Evolutionary conservation across 2,797 vertebrate species (phyloP).

Genomic region (Micropoecilia bifurca): DNA sequence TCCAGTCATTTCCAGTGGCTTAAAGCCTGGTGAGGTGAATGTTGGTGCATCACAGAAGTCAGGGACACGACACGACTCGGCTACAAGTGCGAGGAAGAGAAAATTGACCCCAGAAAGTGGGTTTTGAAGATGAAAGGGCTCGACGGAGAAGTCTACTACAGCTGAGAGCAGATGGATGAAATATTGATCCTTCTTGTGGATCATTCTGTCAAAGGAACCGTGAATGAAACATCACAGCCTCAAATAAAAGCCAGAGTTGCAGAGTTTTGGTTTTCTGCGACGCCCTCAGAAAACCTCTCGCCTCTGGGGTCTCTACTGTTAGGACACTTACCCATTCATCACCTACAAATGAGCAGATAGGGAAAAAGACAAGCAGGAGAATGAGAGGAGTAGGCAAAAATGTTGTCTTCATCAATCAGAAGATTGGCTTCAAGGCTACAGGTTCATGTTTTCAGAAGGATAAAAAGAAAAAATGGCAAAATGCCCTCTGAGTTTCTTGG

Average conservation of each 20-base stretch:
- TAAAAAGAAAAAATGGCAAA: constrained; percentile 38
- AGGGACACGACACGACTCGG: constrained; percentile 22
- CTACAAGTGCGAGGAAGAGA: constrained; percentile 10
- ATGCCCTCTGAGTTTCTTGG: constrained; percentile 42
- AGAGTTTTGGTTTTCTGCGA: constrained; percentile 27
- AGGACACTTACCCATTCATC: constrained; percentile 45
- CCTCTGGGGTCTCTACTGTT: constrained; percentile 22
- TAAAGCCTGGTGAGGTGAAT: constrained; percentile 15
- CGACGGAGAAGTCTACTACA: constrained; percentile 9
- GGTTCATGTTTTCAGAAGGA: constrained; percentile 38
- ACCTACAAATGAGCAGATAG: constrained; percentile 44
- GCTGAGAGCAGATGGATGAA: constrained; percentile 39
- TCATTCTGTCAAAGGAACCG: constrained; percentile 35
- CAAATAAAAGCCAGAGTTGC: constrained; percentile 28
- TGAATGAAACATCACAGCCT: constrained; percentile 46
- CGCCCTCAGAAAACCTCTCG: constrained; percentile 9
- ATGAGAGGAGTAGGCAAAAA: constrained; percentile 35
- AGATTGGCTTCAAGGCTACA: constrained; percentile 26
- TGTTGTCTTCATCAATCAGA: constrained; percentile 39
- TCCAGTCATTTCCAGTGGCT: constrained; percentile 42
- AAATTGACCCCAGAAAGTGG: constrained; percentile 38
- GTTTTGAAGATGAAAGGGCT: constrained; percentile 36
- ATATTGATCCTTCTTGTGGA: constrained; percentile 38
- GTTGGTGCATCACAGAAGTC: constrained; percentile 14
- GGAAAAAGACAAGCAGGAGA: constrained; percentile 36